Conservation (phyloP, 2,888 invertebrate species). For the Endotricha flammealis region DNA sequence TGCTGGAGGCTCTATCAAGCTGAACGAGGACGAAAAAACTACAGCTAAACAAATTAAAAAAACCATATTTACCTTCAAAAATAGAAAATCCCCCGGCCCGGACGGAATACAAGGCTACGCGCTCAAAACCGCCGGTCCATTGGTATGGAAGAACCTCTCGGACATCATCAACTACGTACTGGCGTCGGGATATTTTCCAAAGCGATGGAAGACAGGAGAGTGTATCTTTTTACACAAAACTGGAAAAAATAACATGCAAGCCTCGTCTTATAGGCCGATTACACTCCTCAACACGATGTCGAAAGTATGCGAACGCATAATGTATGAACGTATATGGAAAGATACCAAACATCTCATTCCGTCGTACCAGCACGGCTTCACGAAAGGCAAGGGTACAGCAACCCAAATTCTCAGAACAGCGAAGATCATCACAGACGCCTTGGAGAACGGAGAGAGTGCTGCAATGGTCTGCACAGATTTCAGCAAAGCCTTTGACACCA, state of each 20-base stretch:
- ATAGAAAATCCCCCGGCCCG: no score
- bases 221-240: slow-evolving; percentile 14
- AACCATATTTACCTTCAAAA: no score
- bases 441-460: slow-evolving; percentile 3
- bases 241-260: slow-evolving; percentile 10
- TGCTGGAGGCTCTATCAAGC: no score
- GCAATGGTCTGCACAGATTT: slow-evolving; percentile 13
- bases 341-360: background rate
- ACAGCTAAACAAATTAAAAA: no score
- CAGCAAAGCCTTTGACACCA: slow-evolving; percentile 12
- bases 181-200: slow-evolving; percentile 10
- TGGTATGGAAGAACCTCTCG: background rate
- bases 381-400: background rate
- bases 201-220: slow-evolving; percentile 10
- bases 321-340: background rate
- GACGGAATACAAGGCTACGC: slow-evolving; percentile 1
- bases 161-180: slow-evolving; percentile 7
- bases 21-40: background rate
- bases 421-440: slow-evolving; percentile 1
- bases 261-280: slow-evolving; percentile 13
- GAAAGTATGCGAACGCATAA: slow-evolving; percentile 11
- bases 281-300: slow-evolving; percentile 15
- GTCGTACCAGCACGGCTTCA: slow-evolving; percentile 5
- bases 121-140: slow-evolving; percentile 1
- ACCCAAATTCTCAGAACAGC: slow-evolving; percentile 5